Evolutionary conservation across 2,113 vertebrate genomes (phyloP).

Genomic region (Lampris megalopsis): DNA sequence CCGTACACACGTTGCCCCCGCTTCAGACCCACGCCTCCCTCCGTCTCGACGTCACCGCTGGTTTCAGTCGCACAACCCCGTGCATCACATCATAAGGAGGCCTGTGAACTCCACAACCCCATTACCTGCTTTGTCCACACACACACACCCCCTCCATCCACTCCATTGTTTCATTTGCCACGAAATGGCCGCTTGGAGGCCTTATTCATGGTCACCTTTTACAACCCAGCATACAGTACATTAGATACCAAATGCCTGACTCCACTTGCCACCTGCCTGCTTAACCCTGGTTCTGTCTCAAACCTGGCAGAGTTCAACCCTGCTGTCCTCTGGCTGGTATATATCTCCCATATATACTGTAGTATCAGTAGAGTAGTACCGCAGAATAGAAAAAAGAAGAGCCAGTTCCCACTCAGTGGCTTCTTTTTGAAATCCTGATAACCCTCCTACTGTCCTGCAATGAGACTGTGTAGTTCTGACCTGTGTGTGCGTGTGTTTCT

Average conservation of each 20-base stretch:
- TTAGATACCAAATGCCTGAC: slow-evolving; percentile 61
- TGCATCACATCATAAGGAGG: slow-evolving; percentile 61
- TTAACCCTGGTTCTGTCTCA: slow-evolving; percentile 49
- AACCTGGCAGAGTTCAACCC: slow-evolving; percentile 30
- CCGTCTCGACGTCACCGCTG: slow-evolving; percentile 21
- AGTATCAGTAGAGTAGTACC: slow-evolving; percentile 14
- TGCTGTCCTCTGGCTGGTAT: slow-evolving; percentile 54
- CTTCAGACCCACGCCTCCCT: slow-evolving; percentile 45
- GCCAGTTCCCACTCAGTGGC: not conserved
- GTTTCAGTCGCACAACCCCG: slow-evolving; percentile 56
- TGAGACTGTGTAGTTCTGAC: not conserved
- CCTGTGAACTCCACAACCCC: slow-evolving; percentile 23
- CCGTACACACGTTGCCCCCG: slow-evolving; percentile 32
- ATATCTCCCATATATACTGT: slow-evolving; percentile 7
- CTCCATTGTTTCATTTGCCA: slow-evolving; percentile 54
- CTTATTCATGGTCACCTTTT: slow-evolving; percentile 18
- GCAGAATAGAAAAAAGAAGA: not conserved
- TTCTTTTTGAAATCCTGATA: slow-evolving; percentile 9
- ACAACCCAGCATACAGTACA: slow-evolving; percentile 50
- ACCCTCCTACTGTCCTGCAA: not conserved
- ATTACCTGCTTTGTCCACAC: slow-evolving; percentile 55
- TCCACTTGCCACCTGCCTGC: slow-evolving; percentile 73
- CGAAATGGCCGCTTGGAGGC: slow-evolving; percentile 16
- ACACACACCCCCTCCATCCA: slow-evolving; percentile 38
- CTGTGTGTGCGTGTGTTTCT: slow-evolving; percentile 37